phyloP scores from a whole-genome alignment of 2,888 invertebrate species.

The Drosophila neonasuta region DNA sequence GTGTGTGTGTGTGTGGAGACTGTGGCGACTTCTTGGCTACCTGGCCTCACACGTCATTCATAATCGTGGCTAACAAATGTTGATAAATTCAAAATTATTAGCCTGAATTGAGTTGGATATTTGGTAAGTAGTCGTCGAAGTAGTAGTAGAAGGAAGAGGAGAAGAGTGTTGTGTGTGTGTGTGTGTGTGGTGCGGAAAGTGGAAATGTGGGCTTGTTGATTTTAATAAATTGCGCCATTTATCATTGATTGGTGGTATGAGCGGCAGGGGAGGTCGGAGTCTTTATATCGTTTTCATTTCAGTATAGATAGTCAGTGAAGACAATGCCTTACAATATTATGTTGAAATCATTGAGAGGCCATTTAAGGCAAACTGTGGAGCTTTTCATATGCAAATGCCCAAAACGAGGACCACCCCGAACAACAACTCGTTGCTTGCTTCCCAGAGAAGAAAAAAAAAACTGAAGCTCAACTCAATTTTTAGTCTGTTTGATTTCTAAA shows the following conservation, averaged over 20 bases:
- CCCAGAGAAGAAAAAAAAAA: conserved; percentile 4
- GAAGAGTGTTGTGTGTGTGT: not conserved
- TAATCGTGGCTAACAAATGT: conserved; percentile 75
- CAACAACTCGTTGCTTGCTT: not conserved
- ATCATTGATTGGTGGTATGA: conserved; percentile 49
- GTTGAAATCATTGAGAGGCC: conserved; percentile 79
- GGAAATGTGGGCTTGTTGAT: conserved; percentile 61
- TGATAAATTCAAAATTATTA: conserved; percentile 78
- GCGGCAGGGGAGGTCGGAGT: conserved; percentile 1
- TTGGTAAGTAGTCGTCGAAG: conserved; percentile 8
- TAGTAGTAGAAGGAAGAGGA: not conserved
- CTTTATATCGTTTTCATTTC: not conserved
- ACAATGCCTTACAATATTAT: conserved; percentile 70
- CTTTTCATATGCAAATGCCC: conserved; percentile 75
- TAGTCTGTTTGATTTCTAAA: conserved; percentile 17
- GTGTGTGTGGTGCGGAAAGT: not conserved
- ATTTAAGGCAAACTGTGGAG: conserved; percentile 64
- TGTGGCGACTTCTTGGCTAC: conserved; percentile 66
- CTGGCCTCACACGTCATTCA: conserved; percentile 74
- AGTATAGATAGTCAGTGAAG: conserved; percentile 14
- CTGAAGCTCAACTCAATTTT: conserved; percentile 24
- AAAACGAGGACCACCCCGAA: conserved; percentile 60
- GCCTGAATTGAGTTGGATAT: conserved; percentile 50
- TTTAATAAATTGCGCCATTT: conserved; percentile 76
- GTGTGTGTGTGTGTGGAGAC: conserved; percentile 6